A percentile compares a stretch with the other conserved stretches of the same genome.
Conservation (phyloP, 2,888 invertebrate species). For the Drosophila barbarae region DNA sequence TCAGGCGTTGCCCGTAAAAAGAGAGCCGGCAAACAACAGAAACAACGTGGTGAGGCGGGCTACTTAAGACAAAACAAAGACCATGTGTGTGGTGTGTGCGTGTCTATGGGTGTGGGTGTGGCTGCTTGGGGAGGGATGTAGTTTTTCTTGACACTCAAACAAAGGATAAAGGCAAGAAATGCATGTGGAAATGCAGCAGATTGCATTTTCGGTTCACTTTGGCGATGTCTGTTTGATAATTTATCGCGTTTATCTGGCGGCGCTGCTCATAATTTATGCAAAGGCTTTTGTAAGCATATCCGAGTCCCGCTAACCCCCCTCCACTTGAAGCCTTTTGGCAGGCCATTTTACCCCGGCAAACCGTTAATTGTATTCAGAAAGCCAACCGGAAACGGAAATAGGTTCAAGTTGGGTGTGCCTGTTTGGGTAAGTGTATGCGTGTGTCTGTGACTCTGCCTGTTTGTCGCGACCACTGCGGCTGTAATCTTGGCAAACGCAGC, state of each 20-base stretch:
- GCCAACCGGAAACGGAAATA: conserved; percentile 68
- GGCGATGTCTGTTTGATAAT: conserved; percentile 60
- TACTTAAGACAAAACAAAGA: conserved; percentile 61
- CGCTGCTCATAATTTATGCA: conserved; percentile 69
- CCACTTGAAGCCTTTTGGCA: conserved; percentile 25
- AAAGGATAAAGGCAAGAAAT: conserved; percentile 32
- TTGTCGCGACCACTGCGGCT: conserved; percentile 45
- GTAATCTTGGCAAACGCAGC: conserved; percentile 55
- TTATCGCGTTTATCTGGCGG: conserved; percentile 71
- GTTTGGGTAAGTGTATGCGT: conserved; percentile 7
- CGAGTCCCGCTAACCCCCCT: not conserved
- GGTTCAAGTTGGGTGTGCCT: conserved; percentile 49
- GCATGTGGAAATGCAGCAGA: conserved; percentile 46
- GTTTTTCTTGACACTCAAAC: conserved; percentile 54
- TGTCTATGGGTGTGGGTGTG: conserved; percentile 28
- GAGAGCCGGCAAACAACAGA: conserved; percentile 28
- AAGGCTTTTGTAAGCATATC: conserved; percentile 56
- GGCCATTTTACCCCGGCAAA: conserved; percentile 34
- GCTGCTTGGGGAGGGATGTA: conserved; percentile 4
- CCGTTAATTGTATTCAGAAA: conserved; percentile 64
- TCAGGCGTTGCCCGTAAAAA: conserved; percentile 51
- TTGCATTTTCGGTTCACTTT: conserved; percentile 49
- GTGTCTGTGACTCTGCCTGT: conserved; percentile 20
- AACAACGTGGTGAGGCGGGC: conserved; percentile 33
- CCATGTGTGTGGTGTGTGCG: conserved; percentile 30